Conservation (phyloP, 1,140 invertebrate genomes). For the Drusus annulatus region DNA sequence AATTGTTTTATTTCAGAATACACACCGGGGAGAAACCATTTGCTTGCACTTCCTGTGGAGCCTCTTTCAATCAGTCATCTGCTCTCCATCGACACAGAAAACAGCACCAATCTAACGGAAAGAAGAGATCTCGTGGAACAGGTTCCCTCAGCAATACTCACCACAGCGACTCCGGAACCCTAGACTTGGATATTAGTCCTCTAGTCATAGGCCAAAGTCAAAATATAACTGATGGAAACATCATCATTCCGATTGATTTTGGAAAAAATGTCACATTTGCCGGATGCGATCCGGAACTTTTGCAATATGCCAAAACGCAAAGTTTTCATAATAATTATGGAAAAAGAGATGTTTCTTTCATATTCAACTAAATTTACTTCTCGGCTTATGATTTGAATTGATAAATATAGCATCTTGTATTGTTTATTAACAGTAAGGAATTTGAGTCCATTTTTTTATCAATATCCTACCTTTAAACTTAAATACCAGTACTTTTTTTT, state of each 20-base stretch:
- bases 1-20: slow-evolving; percentile 27
- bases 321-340: slow-evolving; percentile 23
- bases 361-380: neutral
- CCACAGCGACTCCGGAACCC: neutral
- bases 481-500: no score
- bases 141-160: no score
- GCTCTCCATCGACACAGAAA: slow-evolving; percentile 45
- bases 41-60: slow-evolving; percentile 33
- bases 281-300: slow-evolving; percentile 18
- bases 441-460: no score
- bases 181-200: neutral
- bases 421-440: no score
- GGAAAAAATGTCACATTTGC: neutral
- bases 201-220: slow-evolving; percentile 10
- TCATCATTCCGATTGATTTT: neutral
- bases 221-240: neutral
- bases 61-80: slow-evolving; percentile 42
- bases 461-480: no score
- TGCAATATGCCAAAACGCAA: slow-evolving; percentile 19
- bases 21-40: slow-evolving; percentile 50
- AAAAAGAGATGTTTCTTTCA: slow-evolving; percentile 18
- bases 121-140: slow-evolving; percentile 5
- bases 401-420: no score
- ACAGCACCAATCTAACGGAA: slow-evolving; percentile 28
- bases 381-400: no score